phyloP scores from a whole-genome alignment of 2,113 vertebrate genomes.

The Laticauda colubrina region DNA sequence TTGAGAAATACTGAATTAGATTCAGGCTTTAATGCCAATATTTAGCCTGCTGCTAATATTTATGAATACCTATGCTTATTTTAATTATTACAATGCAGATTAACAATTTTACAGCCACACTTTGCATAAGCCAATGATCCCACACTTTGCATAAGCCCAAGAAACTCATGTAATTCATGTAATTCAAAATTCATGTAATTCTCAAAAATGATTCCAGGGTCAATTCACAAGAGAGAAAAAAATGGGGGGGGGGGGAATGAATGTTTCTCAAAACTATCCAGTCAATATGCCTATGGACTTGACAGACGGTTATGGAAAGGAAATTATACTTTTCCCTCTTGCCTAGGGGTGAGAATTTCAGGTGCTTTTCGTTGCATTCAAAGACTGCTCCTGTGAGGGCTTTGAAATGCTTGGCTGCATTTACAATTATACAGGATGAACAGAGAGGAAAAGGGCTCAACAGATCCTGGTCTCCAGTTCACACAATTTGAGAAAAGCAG shows the following conservation, averaged over 20 bases:
- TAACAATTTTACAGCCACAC: not conserved
- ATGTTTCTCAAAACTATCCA: not conserved
- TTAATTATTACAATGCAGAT: not conserved
- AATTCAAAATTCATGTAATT: not conserved
- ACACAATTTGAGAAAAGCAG: not conserved
- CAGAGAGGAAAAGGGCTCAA: not conserved
- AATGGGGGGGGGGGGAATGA: not conserved
- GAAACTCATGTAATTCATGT: not conserved
- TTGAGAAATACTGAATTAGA: slow-evolving; percentile 19
- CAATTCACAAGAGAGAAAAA: not conserved
- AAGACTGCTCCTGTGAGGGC: not conserved
- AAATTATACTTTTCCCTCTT: not conserved
- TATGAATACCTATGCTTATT: slow-evolving; percentile 1
- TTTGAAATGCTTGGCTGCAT: not conserved
- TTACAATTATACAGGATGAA: not conserved
- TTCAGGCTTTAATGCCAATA: slow-evolving; percentile 34
- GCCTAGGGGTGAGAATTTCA: not conserved
- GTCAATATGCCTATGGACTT: not conserved
- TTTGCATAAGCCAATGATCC: not conserved
- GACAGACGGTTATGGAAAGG: not conserved
- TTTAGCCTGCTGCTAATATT: slow-evolving; percentile 17
- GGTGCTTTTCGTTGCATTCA: not conserved
- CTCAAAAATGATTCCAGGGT: not conserved
- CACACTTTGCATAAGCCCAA: not conserved
- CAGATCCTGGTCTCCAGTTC: not conserved